phyloP scores from a whole-genome alignment of 2,797 vertebrate genomes.

The Sphaeramia orbicularis region DNA sequence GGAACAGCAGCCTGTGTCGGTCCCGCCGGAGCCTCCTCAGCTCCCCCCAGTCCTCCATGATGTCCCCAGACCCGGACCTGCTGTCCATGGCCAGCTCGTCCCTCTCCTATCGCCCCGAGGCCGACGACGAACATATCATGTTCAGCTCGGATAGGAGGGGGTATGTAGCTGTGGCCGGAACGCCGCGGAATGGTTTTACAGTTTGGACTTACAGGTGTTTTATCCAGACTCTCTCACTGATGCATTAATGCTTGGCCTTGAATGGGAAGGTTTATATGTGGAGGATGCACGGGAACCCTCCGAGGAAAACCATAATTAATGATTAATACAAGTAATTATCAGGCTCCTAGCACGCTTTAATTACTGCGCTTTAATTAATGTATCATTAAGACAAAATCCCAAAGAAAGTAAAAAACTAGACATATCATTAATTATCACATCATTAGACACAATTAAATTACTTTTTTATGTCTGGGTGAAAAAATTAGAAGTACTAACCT shows the following conservation, averaged over 20 bases:
- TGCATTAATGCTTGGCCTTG: slow-evolving; percentile 30
- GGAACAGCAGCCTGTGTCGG: slow-evolving; percentile 95
- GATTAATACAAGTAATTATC: no score
- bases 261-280: no score
- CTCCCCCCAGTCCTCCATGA: slow-evolving; percentile 88
- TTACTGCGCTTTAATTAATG: no score
- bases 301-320: no score
- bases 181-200: slow-evolving; percentile 68
- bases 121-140: slow-evolving; percentile 94
- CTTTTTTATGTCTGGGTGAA: no score
- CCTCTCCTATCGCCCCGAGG: slow-evolving; percentile 91
- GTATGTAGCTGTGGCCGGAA: slow-evolving; percentile 81
- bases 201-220: slow-evolving; percentile 73
- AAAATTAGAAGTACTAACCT: no score
- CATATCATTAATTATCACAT: no score
- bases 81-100: slow-evolving; percentile 94
- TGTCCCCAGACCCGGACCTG: slow-evolving; percentile 95
- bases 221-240: slow-evolving; percentile 53
- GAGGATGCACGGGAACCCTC: no score
- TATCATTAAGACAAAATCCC: no score
- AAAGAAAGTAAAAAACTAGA: no score
- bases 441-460: no score
- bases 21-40: slow-evolving; percentile 92
- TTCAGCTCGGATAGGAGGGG: slow-evolving; percentile 95
- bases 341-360: no score